Evolutionary conservation across 2,888 invertebrate species (phyloP).

Genomic region (Drosophila picticornis): DNA sequence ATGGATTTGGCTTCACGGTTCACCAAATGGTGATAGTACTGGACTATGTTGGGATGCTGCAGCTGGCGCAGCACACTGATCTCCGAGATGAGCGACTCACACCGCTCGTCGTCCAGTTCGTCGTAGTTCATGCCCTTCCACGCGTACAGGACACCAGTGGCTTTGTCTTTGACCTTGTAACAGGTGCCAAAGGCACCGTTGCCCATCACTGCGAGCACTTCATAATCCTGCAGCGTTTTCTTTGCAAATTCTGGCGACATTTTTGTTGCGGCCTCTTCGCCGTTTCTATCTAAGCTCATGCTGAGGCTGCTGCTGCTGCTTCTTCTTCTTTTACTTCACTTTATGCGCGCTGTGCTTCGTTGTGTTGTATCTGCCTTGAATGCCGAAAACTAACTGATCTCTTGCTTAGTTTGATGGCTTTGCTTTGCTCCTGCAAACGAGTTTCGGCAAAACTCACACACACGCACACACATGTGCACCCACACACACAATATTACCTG

Average conservation of each 20-base stretch:
- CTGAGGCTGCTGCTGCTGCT: conserved; percentile 11
- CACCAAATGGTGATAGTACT: conserved; percentile 87
- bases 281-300: conserved; percentile 40
- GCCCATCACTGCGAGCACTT: conserved; percentile 87
- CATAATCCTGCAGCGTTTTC: conserved; percentile 86
- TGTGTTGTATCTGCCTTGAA: conserved; percentile 47
- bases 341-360: not conserved
- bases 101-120: conserved; percentile 86
- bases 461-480: conserved; percentile 16
- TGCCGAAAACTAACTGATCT: conserved; percentile 61
- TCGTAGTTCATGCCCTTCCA: conserved; percentile 89
- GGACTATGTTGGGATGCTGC: conserved; percentile 87
- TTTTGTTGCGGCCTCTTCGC: conserved; percentile 26
- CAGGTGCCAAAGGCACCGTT: conserved; percentile 88
- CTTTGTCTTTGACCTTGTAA: conserved; percentile 87
- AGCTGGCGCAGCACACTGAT: conserved; percentile 87
- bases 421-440: conserved; percentile 50
- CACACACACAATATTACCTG: conserved; percentile 46
- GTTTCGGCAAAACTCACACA: conserved; percentile 47
- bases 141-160: conserved; percentile 86
- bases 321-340: not conserved
- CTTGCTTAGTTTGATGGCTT: not conserved
- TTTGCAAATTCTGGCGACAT: conserved; percentile 63
- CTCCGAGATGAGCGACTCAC: conserved; percentile 86
- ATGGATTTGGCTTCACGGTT: conserved; percentile 87